Conservation (phyloP, 2,888 invertebrate species). For the Tipula helvola region DNA sequence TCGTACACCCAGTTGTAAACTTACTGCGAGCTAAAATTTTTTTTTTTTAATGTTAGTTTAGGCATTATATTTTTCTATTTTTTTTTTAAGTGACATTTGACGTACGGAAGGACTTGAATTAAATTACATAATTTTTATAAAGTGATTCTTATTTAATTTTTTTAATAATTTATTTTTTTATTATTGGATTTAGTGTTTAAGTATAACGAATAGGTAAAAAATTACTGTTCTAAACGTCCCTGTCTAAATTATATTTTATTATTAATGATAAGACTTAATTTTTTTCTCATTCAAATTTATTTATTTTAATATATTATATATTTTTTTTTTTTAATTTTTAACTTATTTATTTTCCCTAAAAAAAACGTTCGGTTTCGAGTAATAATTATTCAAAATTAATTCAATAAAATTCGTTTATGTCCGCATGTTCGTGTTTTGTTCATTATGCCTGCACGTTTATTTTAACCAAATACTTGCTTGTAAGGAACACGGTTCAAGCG, state of each 20-base stretch:
- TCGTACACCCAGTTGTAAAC: conserved; percentile 5
- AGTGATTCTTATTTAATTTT: not conserved
- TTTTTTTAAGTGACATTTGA: not conserved
- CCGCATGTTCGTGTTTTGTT: too few relatives aligned
- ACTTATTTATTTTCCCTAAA: not conserved
- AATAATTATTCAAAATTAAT: not conserved
- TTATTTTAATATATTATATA: not conserved
- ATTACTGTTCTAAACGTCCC: not conserved
- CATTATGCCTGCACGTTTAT: too few relatives aligned
- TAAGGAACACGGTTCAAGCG: too few relatives aligned
- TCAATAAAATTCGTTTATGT: too few relatives aligned
- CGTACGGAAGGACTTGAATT: not conserved
- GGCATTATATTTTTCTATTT: not conserved
- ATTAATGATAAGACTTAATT: not conserved
- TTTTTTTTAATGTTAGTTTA: not conserved
- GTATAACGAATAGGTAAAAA: not conserved
- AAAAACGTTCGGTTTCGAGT: not conserved
- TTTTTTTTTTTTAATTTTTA: not conserved
- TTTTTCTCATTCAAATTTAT: not conserved
- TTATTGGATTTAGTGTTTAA: not conserved
- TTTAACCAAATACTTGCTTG: too few relatives aligned
- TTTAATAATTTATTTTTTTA: not conserved
- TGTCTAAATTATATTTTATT: not conserved
- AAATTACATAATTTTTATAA: not conserved
- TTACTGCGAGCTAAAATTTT: not conserved